Percentiles rank a stretch among this genome's conserved stretches.
Evolutionary conservation across 2,888 invertebrate species (phyloP).

Genomic region (Parnassius glacialis): DNA sequence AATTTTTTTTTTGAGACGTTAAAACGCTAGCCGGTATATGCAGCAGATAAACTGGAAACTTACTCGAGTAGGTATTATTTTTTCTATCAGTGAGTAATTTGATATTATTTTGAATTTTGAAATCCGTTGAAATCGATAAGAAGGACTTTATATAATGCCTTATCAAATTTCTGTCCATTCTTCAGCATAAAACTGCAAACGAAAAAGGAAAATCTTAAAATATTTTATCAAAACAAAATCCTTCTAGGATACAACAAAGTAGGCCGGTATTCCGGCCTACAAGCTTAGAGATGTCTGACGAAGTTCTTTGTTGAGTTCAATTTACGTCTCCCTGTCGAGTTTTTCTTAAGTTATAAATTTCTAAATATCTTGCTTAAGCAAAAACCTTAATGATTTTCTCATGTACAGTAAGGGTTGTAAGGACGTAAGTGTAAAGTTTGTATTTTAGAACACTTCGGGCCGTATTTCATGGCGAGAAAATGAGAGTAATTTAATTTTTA

Average conservation of each 20-base stretch:
- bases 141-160: too few species aligned
- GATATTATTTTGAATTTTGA: too few species aligned
- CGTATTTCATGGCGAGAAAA: too few species aligned
- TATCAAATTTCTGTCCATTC: background rate
- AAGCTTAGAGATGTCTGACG: background rate
- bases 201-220: background rate
- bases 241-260: slow-evolving; percentile 1
- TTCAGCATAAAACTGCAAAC: background rate
- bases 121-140: too few species aligned
- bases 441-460: too few species aligned
- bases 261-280: background rate
- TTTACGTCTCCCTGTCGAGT: slow-evolving; percentile 58
- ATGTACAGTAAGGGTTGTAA: slow-evolving; percentile 5
- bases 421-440: background rate
- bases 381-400: slow-evolving; percentile 10
- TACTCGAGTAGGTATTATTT: too few species aligned
- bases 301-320: slow-evolving; percentile 46
- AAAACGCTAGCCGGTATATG: too few species aligned
- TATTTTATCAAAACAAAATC: slow-evolving; percentile 3
- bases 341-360: slow-evolving; percentile 31
- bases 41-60: too few species aligned
- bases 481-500: too few species aligned
- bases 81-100: too few species aligned
- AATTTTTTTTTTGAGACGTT: too few species aligned
- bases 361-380: slow-evolving; percentile 7